Base-by-base conservation (phyloP, 2,888 invertebrate genomes). In the Glaucopsyche alexis region DNA sequence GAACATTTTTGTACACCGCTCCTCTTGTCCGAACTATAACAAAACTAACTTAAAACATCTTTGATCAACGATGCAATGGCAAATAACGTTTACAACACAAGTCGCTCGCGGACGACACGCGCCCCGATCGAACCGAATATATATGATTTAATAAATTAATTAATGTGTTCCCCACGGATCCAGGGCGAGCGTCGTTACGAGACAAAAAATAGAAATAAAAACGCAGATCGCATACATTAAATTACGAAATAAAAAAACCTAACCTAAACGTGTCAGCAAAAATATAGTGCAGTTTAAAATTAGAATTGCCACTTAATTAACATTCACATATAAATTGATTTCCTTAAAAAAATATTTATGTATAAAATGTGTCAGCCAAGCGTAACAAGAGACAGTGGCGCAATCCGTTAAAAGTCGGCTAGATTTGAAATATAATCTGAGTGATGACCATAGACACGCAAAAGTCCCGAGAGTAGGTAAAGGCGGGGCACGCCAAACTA, bases 261-360 rank as follows among this genome's bases (percentile, higher is more conserved):
- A 88, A 82, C 83, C 92, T 91, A 93, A 85, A 88, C 88, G 90
- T 91, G 92, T 91, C 92, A 92, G 92, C 92, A 91, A 91, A 90
- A 92, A 89, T 91, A 91, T 89, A 89, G 90, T 91, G 92, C 90
- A 69, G 89, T 87, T 85, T 83, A 84, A 91, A 91, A 91, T 90
- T 88, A 91, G 84, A 89, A 89, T 91, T 90, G 91, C 90, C 87
- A 89, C 90, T 89, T 90, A 90, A 88, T 88, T 91, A 91, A 90
- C 86, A 89, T 88, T 86, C 83, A 90, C 90, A 89, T 88, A 91
- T 90, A 90, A 87, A 89, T 86, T 87, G 88, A 85, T 86, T 84
- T 88, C 85, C 89, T 91, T 91, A 91, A 91, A 92, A 92, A 92
- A 92, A 91, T 90, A 90, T 90, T 87, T 91, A 90, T 90, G 85